phyloP scores from a whole-genome alignment of 2,888 invertebrate genomes.

The Acanthacorydalis orientalis region DNA sequence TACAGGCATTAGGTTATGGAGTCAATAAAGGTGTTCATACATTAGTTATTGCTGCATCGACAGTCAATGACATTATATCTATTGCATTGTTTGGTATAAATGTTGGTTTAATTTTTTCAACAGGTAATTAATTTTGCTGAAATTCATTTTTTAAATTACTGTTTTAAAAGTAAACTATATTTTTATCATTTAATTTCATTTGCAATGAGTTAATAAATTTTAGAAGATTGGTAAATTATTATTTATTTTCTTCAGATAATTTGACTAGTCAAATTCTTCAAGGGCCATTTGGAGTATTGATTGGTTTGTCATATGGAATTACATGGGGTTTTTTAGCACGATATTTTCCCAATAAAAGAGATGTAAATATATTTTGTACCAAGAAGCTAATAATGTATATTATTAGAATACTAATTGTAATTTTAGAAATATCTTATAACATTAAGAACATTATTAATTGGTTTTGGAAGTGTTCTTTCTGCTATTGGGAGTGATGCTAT shows the following conservation, averaged over 20 bases:
- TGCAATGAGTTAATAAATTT: slow-evolving; percentile 3
- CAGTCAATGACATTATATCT: slow-evolving; percentile 59
- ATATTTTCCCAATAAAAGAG: slow-evolving; percentile 37
- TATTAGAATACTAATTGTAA: slow-evolving; percentile 2
- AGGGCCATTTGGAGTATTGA: slow-evolving; percentile 39
- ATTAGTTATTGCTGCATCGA: slow-evolving; percentile 50
- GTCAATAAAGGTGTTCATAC: slow-evolving; percentile 58
- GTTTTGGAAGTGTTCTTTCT: slow-evolving; percentile 43
- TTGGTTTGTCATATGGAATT: slow-evolving; percentile 43
- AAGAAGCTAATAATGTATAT: not conserved
- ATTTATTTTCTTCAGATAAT: slow-evolving; percentile 21
- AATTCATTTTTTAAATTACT: not conserved
- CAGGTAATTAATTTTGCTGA: slow-evolving; percentile 25
- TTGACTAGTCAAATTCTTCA: slow-evolving; percentile 31
- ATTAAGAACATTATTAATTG: slow-evolving; percentile 34
- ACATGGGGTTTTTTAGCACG: slow-evolving; percentile 40
- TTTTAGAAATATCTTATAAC: slow-evolving; percentile 26
- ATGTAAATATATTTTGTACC: slow-evolving; percentile 19
- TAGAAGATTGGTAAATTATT: not conserved
- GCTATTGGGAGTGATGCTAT: slow-evolving; percentile 42
- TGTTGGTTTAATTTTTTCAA: slow-evolving; percentile 43
- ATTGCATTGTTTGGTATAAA: slow-evolving; percentile 55
- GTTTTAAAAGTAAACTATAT: not conserved
- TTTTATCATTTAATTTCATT: not conserved
- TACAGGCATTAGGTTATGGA: slow-evolving; percentile 46